Percentiles rank a stretch among this genome's conserved stretches.
These are phyloP conservation scores for Diarsia rubi DNA, from an alignment of 2,888 invertebrate genomes.

Conservation along the genomic window DNA sequence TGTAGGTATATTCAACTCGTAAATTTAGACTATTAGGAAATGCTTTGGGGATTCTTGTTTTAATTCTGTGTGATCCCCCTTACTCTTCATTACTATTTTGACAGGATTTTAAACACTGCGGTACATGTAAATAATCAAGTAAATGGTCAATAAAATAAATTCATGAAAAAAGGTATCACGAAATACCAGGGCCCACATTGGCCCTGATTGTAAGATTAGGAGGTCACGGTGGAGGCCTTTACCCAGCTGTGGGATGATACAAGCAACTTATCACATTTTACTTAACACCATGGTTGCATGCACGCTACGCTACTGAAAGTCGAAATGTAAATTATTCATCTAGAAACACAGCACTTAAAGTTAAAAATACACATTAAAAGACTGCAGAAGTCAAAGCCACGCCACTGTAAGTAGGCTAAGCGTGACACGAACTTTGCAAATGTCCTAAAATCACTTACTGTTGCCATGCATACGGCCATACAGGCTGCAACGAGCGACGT, in stretches of 20 bases:
- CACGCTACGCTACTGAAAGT: neutral
- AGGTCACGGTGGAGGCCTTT: too few species aligned
- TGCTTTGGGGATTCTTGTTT: neutral
- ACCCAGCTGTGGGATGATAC: too few species aligned
- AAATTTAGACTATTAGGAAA: neutral
- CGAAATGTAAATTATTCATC: neutral
- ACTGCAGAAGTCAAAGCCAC: constrained; percentile 26
- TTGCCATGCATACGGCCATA: constrained; percentile 56
- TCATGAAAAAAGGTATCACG: too few species aligned
- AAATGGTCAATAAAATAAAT: too few species aligned
- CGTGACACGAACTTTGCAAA: constrained; percentile 49
- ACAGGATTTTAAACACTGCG: neutral
- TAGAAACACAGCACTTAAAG: constrained; percentile 12
- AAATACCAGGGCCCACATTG: too few species aligned
- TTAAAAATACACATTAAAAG: constrained; percentile 40
- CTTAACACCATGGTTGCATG: neutral
- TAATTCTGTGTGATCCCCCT: neutral
- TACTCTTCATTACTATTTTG: neutral
- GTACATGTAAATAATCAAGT: too few species aligned
- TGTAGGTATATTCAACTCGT: neutral
- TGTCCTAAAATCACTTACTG: constrained; percentile 63
- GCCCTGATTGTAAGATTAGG: too few species aligned
- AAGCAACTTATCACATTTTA: neutral
- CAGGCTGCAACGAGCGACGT: constrained; percentile 41
- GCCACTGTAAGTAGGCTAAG: constrained; percentile 55